Evolutionary conservation across 2,113 vertebrate genomes (phyloP), one percentile per base, ranked within the genome.

Genomic region (Leucosticte australis): DNA sequence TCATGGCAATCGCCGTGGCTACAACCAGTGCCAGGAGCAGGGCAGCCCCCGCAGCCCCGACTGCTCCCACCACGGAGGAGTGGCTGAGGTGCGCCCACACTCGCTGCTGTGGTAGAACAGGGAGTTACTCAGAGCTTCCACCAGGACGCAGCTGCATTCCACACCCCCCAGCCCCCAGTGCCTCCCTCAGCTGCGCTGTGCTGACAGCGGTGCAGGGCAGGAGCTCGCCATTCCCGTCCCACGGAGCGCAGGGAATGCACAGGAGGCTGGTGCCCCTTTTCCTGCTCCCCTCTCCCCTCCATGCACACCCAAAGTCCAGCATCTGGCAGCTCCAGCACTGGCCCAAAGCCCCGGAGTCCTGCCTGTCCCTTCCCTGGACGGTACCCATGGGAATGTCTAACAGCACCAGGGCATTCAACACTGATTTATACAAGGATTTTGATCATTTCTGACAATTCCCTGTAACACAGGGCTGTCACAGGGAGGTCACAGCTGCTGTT

Each of bases 1-100:
- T 97, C 96, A 97, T 96, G 65, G 90, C 91, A 24, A 97, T 67
- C 1, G 74, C 92, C 1, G 96, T 86, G 73, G 82, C 87, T 19
- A 74, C 93, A n/a, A 63, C 70, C 15, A 93, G 47, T 5, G 81
- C 47, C 3, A 98, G 87, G 28, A 97, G 94, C 16, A 97, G 91
- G 63, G 89, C 92, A 12, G 97, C 89, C 16, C 96, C 97, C 8
- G 96, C 96, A 2, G 94, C 95, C 84, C 96, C 97, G 21, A 96
- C 94, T 11, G 95, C 94, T 35, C 97, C 97, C 92, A 97, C 89
- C 39, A 98, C 68, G 3, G 97, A 96, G 76, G 96, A 96, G 90
- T 86, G 89, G 96, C 96, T 92, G 80, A 94, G 88, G 55, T 96
- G 95, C 0, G 90, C 89, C 96, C 95, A 92, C 12, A 96, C 50